Evolutionary conservation across 2,888 invertebrate genomes (phyloP).

Genomic region (Drosophila meridionalis): DNA sequence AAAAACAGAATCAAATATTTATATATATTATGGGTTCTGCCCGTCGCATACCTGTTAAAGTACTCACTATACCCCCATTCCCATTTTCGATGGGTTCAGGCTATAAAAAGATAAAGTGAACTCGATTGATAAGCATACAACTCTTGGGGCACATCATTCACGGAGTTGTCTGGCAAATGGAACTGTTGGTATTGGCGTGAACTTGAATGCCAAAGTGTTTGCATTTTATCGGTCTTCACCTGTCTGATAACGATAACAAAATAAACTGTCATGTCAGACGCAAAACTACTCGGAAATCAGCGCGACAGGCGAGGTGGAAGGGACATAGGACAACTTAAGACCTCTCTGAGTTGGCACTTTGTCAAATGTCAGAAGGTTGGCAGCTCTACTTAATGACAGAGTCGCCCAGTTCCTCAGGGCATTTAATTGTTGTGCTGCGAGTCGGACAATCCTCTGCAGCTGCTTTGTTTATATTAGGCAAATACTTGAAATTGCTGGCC

Average conservation of each 20-base stretch:
- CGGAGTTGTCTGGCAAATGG: conserved; percentile 8
- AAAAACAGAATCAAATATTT: no score
- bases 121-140: conserved; percentile 2
- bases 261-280: conserved; percentile 45
- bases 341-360: conserved; percentile 25
- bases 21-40: neutral
- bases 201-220: conserved; percentile 34
- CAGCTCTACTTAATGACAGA: conserved; percentile 47
- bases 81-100: neutral
- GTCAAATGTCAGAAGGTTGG: conserved; percentile 42
- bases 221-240: conserved; percentile 39
- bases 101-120: neutral
- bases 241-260: conserved; percentile 57
- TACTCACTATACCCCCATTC: neutral
- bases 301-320: neutral
- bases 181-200: conserved; percentile 17
- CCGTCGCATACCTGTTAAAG: neutral
- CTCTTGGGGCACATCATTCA: conserved; percentile 4
- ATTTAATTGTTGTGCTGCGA: conserved; percentile 48
- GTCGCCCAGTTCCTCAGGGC: conserved; percentile 30
- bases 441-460: conserved; percentile 5
- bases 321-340: conserved; percentile 15
- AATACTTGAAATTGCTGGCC: conserved; percentile 43
- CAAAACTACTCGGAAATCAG: conserved; percentile 30
- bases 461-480: conserved; percentile 54